These are phyloP conservation scores for Hippopotamyrus pictus DNA, from an alignment of 2,797 vertebrate genomes.

Conservation along the genomic window DNA sequence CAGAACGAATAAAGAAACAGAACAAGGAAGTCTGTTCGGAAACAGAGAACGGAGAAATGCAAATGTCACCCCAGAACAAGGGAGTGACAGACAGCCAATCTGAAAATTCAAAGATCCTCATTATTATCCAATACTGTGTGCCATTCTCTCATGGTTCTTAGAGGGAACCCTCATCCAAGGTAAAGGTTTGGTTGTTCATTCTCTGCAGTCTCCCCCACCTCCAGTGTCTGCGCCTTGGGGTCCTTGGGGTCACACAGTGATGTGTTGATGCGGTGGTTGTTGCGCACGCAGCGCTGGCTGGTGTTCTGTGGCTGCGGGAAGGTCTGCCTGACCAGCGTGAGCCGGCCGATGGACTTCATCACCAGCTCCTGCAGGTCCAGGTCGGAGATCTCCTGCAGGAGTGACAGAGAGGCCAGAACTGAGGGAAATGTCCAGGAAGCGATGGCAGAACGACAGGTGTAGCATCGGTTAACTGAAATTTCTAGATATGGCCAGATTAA, in stretches of 20 bases:
- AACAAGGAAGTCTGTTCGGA: neutral
- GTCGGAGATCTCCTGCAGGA: slow-evolving; percentile 83
- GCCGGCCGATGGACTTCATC: slow-evolving; percentile 90
- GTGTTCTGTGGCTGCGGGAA: slow-evolving; percentile 90
- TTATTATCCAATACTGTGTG: neutral
- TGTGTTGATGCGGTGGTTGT: slow-evolving; percentile 92
- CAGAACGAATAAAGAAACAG: neutral
- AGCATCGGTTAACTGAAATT: too few relatives aligned
- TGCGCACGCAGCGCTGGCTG: slow-evolving; percentile 89
- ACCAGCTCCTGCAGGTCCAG: slow-evolving; percentile 90
- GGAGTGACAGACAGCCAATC: neutral
- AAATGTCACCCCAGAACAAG: neutral
- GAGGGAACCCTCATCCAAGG: neutral
- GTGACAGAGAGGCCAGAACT: neutral
- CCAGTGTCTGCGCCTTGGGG: slow-evolving; percentile 83
- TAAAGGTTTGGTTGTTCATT: neutral
- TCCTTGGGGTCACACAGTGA: slow-evolving; percentile 93
- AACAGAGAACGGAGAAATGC: neutral
- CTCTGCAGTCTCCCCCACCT: slow-evolving; percentile 64
- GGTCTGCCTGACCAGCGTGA: slow-evolving; percentile 90
- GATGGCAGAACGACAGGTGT: neutral
- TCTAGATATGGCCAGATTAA: neutral
- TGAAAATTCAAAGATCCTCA: neutral
- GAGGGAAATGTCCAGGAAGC: neutral
- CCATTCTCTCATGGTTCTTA: neutral